These are phyloP conservation scores for Saxicola maurus DNA, from an alignment of 2,797 vertebrate genomes.

Conservation along the genomic window DNA sequence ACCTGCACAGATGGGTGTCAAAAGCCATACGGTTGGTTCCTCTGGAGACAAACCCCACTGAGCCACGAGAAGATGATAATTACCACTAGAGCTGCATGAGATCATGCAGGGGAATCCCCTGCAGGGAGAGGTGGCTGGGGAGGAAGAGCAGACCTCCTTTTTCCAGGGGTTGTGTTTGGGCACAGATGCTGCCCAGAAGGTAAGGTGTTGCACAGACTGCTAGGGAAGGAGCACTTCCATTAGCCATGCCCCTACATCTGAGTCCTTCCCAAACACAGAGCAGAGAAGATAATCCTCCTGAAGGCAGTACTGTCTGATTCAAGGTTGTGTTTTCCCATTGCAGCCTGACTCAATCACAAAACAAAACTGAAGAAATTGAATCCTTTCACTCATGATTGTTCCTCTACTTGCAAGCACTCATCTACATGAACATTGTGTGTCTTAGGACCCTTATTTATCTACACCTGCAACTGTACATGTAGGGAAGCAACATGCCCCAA, in stretches of 20 bases:
- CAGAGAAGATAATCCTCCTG: neutral
- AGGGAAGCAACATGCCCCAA: neutral
- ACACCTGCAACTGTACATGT: accelerated
- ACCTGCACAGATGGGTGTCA: neutral
- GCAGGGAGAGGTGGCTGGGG: accelerated
- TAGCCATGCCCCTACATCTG: neutral
- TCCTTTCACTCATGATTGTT: neutral
- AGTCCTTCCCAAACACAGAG: neutral
- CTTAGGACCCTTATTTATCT: neutral
- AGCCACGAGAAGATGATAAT: neutral
- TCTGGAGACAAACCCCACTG: neutral
- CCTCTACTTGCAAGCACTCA: neutral
- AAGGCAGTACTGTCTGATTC: neutral
- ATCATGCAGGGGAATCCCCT: neutral
- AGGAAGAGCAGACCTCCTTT: neutral
- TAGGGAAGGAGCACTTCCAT: neutral
- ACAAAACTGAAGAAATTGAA: neutral
- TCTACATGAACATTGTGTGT: accelerated
- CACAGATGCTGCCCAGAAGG: neutral
- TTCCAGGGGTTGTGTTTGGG: neutral
- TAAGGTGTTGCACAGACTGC: neutral
- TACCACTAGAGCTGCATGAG: neutral
- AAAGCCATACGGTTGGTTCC: neutral
- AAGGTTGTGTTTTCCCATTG: neutral
- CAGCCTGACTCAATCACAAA: neutral